Evolutionary conservation across 2,797 vertebrate species (phyloP).

Genomic region (Echeneis naucrates): DNA sequence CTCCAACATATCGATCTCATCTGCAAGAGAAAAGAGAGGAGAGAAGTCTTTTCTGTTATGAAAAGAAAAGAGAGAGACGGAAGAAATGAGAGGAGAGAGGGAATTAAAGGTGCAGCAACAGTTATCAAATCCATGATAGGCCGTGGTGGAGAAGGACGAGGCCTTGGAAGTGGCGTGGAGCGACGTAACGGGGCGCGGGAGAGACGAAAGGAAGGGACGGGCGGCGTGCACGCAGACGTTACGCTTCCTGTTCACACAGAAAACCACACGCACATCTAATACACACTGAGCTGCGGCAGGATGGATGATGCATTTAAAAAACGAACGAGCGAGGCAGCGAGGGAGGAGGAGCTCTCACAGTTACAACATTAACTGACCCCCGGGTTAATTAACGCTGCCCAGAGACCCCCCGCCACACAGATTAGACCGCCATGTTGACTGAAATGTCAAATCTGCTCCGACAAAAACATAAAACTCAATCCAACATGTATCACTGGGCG

Average conservation of each 20-base stretch:
- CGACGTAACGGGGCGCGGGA: slow-evolving; percentile 42
- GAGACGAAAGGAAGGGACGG: slow-evolving; percentile 67
- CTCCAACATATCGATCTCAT: slow-evolving; percentile 88
- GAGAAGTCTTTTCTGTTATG: no score
- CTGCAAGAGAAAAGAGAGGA: slow-evolving; percentile 64
- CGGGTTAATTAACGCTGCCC: slow-evolving; percentile 71
- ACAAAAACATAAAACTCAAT: slow-evolving; percentile 41
- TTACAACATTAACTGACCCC: slow-evolving; percentile 58
- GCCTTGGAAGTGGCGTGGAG: slow-evolving; percentile 64
- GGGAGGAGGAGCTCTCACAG: slow-evolving; percentile 33
- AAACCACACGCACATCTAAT: slow-evolving; percentile 7
- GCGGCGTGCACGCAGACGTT: slow-evolving; percentile 38
- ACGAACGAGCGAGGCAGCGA: slow-evolving; percentile 27
- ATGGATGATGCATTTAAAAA: slow-evolving; percentile 55
- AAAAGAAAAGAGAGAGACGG: slow-evolving; percentile 27
- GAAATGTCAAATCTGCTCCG: slow-evolving; percentile 40
- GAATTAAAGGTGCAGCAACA: slow-evolving; percentile 23
- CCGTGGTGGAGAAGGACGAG: slow-evolving; percentile 15
- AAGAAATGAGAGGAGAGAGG: slow-evolving; percentile 35
- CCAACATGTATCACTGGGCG: not conserved
- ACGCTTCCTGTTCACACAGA: slow-evolving; percentile 38
- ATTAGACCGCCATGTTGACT: slow-evolving; percentile 52
- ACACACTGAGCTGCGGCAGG: slow-evolving; percentile 34
- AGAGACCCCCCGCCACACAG: slow-evolving; percentile 14
- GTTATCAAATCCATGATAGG: slow-evolving; percentile 14